Conservation (phyloP, 2,888 invertebrate genomes). For the Mylabris sibirica region DNA sequence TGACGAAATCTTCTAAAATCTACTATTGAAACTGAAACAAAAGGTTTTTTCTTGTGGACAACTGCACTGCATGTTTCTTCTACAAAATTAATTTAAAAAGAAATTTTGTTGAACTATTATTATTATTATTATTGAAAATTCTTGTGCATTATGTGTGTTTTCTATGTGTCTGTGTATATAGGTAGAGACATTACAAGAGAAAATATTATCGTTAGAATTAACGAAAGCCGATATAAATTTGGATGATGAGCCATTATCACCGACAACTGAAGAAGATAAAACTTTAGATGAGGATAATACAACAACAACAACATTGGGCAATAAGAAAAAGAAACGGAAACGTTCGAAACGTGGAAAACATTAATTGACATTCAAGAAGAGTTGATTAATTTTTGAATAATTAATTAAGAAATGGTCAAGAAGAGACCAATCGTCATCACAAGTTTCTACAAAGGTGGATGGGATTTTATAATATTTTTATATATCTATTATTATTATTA, state of each 20-base stretch:
- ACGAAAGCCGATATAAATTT: constrained; percentile 62
- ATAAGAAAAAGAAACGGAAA: constrained; percentile 64
- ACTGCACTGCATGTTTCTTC: constrained; percentile 5
- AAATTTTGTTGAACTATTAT: neutral
- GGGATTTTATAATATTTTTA: constrained; percentile 48
- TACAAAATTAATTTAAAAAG: neutral
- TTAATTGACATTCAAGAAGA: constrained; percentile 41
- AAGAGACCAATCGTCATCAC: constrained; percentile 38
- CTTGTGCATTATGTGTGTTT: neutral
- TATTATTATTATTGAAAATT: too few relatives aligned
- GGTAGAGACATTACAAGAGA: constrained; percentile 92
- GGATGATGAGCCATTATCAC: constrained; percentile 62
- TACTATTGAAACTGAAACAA: neutral
- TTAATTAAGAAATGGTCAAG: neutral
- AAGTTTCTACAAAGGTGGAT: constrained; percentile 50
- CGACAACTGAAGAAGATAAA: constrained; percentile 64
- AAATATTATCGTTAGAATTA: constrained; percentile 88
- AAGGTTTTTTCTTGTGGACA: neutral
- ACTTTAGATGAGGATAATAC: constrained; percentile 63
- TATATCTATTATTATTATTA: constrained; percentile 19
- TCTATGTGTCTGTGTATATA: constrained; percentile 50
- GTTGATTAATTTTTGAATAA: constrained; percentile 1
- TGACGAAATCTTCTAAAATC: neutral
- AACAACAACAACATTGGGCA: constrained; percentile 44
- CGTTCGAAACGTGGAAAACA: constrained; percentile 65